Conservation (phyloP, 2,888 invertebrate species). For the Julus scandinavius region DNA sequence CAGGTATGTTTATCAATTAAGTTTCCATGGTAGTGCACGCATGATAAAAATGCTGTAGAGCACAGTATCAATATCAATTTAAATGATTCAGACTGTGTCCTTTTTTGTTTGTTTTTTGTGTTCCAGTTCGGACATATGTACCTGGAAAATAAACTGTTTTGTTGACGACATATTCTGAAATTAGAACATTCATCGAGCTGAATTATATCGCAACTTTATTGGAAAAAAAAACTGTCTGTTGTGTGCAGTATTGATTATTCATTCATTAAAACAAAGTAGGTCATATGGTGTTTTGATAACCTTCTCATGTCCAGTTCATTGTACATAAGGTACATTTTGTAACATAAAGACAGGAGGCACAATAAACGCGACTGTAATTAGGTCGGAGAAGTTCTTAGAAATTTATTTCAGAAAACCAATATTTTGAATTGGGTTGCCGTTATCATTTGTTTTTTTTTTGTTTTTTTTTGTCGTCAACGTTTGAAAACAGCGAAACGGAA, state of each 20-base stretch:
- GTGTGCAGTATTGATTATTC: conserved; percentile 2
- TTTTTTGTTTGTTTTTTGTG: not conserved
- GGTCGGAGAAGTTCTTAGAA: not conserved
- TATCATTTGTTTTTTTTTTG: not conserved
- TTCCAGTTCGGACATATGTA: not conserved
- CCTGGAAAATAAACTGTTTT: not conserved
- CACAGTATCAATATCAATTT: not conserved
- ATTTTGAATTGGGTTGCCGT: not conserved
- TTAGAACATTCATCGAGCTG: not conserved
- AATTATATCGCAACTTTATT: not conserved
- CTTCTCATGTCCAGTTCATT: not conserved
- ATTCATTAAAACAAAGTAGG: conserved; percentile 37
- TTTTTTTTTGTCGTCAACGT: not conserved
- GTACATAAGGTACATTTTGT: not conserved
- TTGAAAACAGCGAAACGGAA: not conserved
- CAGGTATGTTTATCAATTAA: conserved; percentile 11
- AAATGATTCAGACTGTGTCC: not conserved
- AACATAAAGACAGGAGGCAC: not conserved
- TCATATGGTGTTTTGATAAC: not conserved
- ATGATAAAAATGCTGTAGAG: not conserved
- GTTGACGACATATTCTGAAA: not conserved
- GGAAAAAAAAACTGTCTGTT: not conserved
- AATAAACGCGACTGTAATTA: not conserved
- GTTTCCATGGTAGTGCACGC: conserved; percentile 4
- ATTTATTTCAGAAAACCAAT: conserved; percentile 7